Evolutionary conservation across 2,888 invertebrate genomes (phyloP).

Genomic region (Trichacis sp.): DNA sequence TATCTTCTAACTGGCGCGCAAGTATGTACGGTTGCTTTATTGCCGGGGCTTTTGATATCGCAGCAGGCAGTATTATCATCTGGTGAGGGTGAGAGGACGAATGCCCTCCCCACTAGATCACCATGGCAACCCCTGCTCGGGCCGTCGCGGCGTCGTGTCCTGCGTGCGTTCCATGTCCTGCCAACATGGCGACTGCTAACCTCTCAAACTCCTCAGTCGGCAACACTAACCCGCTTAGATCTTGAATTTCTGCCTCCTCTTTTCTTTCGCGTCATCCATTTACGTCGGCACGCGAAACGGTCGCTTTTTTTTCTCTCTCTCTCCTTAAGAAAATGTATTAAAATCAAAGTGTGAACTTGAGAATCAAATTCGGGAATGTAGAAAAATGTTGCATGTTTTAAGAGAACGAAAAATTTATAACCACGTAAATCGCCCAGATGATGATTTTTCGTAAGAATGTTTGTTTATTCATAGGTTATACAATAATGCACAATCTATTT

Average conservation of each 20-base stretch:
- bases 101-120: conserved; percentile 63
- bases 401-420: too few species aligned
- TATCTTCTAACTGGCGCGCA: conserved; percentile 17
- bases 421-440: too few species aligned
- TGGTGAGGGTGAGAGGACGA: conserved; percentile 64
- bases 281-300: neutral
- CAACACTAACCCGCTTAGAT: conserved; percentile 49
- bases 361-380: too few species aligned
- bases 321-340: neutral
- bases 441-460: too few species aligned
- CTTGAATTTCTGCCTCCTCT: conserved; percentile 12
- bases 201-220: conserved; percentile 52
- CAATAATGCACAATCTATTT: too few species aligned
- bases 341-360: neutral
- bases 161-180: conserved; percentile 60
- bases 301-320: conserved; percentile 7
- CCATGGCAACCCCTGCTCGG: conserved; percentile 67
- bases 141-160: conserved; percentile 62
- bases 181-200: conserved; percentile 65
- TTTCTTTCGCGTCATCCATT: neutral
- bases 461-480: too few species aligned
- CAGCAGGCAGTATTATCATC: conserved; percentile 63
- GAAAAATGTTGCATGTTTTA: too few species aligned
- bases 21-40: conserved; percentile 58
- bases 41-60: conserved; percentile 63